A percentile compares a stretch with the other conserved stretches of the same genome.
phyloP scores from a whole-genome alignment of 2,888 invertebrate species.

The Lapara coniferarum region DNA sequence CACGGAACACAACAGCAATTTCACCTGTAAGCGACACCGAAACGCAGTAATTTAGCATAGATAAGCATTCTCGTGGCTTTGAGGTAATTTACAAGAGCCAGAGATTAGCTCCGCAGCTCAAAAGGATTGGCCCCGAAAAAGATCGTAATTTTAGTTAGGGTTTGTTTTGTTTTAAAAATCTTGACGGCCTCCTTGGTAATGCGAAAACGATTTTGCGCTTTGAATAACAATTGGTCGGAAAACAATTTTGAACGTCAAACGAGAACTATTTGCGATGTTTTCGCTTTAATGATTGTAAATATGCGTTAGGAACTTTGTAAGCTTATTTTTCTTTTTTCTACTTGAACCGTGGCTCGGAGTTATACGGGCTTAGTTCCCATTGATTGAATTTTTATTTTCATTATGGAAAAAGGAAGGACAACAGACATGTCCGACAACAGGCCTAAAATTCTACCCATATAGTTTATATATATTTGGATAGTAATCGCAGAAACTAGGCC shows the following conservation, averaged over 20 bases:
- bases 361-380: too few relatives aligned
- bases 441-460: too few relatives aligned
- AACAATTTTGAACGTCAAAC: constrained; percentile 16
- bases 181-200: constrained; percentile 3
- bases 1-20: constrained; percentile 38
- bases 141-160: constrained; percentile 20
- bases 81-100: constrained; percentile 48
- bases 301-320: neutral
- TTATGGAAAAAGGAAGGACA: too few relatives aligned
- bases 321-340: too few relatives aligned
- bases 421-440: too few relatives aligned
- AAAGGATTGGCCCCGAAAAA: constrained; percentile 13
- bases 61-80: constrained; percentile 47
- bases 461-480: too few relatives aligned
- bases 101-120: constrained; percentile 43
- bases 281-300: constrained; percentile 12
- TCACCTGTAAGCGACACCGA: constrained; percentile 32
- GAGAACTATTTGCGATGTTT: constrained; percentile 2
- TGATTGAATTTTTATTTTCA: too few relatives aligned
- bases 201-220: constrained; percentile 10
- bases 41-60: constrained; percentile 57
- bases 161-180: constrained; percentile 17
- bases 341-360: too few relatives aligned
- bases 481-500: too few relatives aligned
- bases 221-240: constrained; percentile 17